Evolutionary conservation across 2,797 vertebrate genomes (phyloP).

Genomic region (Artibeus lituratus): DNA sequence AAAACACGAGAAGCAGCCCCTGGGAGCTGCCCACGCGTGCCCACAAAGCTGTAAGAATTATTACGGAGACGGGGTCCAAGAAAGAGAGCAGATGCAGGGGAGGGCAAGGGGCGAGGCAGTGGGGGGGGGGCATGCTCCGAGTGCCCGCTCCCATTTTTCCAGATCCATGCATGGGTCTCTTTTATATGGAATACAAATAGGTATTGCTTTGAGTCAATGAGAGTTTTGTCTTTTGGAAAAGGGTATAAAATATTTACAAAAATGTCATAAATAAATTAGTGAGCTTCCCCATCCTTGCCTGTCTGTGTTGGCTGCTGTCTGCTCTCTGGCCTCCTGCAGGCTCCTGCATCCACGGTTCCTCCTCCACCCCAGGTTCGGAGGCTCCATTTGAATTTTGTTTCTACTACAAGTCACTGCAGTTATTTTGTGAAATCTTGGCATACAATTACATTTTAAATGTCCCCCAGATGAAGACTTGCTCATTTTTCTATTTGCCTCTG

Average conservation of each 20-base stretch:
- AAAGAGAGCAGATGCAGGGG: too few relatives aligned
- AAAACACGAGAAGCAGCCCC: background rate
- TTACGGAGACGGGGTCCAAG: background rate
- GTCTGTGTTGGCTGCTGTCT: background rate
- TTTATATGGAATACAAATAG: background rate
- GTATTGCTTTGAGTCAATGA: background rate
- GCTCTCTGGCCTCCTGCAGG: background rate
- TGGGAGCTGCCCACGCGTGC: background rate
- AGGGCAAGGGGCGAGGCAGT: too few relatives aligned
- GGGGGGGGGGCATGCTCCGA: background rate
- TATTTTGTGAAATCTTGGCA: background rate
- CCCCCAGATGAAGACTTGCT: background rate
- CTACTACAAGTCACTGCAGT: background rate
- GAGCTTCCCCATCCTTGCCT: background rate
- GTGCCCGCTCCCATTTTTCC: too few relatives aligned
- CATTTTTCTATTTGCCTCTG: background rate
- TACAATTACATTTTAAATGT: background rate
- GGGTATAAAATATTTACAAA: conserved; percentile 32
- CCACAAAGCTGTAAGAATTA: background rate
- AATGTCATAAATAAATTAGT: background rate
- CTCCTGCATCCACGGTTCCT: background rate
- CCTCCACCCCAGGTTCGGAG: background rate
- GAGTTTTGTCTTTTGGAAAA: conserved; percentile 17
- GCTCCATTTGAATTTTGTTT: background rate
- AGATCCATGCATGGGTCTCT: background rate